Evolutionary conservation across 1,140 invertebrate species (phyloP), one percentile per base, ranked within the genome.

Genomic region (Schmidtea mediterranea): DNA sequence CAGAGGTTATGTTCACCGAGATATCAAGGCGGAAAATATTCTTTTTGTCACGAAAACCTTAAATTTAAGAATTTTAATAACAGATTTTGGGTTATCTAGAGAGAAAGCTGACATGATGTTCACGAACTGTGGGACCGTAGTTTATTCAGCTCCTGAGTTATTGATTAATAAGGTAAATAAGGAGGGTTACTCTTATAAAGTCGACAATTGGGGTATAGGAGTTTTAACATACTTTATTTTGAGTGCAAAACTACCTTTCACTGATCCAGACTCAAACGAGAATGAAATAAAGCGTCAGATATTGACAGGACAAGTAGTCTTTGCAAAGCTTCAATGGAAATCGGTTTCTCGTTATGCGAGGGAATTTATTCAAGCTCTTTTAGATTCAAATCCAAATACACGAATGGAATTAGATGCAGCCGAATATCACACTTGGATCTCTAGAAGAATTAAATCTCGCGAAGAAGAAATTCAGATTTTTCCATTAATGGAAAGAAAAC

Each of bases 11-110:
- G n/a, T 45, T 15, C 43, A 45, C 22, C n/a, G 43, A 13, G 43
- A 45, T 21, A 15, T 45, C 15, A 45, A 45, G 22, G 15, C 43
- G 43, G 43, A 45, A 24, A 45, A 45, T n/a, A 45, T 45, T 6
- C n/a, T 45, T 12, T 45, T 45, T 21, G 22, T 19, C 8, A n/a
- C 43, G 2, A 21, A 21, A 13, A 15, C 6, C 9, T 19, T 19
- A 24, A 8, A 19, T 24, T 45, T 21, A 13, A 45, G 21, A 45
- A 45, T 45, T 6, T 13, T 45, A 15, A 45, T 45, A 6, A 21
- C 19, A 19, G 43, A 45, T 21, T 45, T 45, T 45, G 43, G 43
- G 5, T 45, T 45, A 15, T 45, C 43, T 13, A 45, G 15, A 5
- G 21, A 45, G 19, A 8, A 8, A 19, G 6, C 15, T 13, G 13